These are phyloP conservation scores for Pseudococcus longispinus DNA, from an alignment of 2,888 invertebrate genomes.

Conservation along the genomic window DNA sequence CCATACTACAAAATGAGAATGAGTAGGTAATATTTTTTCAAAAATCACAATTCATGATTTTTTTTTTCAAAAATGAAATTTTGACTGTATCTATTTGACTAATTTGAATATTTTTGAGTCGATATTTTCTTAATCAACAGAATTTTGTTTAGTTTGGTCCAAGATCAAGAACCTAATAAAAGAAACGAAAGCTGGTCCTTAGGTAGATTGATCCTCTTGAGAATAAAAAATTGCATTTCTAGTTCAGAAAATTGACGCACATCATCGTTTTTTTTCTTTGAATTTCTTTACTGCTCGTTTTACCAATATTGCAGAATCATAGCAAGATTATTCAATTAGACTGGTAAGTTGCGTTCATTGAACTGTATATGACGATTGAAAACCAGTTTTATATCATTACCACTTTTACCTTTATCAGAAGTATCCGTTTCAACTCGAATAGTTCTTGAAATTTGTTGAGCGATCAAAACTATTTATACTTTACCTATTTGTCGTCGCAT, in stretches of 20 bases:
- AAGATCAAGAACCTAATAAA: too few species aligned
- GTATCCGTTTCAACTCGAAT: not conserved
- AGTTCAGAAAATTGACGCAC: not conserved
- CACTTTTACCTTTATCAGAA: conserved; percentile 12
- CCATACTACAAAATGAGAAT: too few species aligned
- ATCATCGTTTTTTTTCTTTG: not conserved
- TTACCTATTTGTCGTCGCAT: not conserved
- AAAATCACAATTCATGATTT: too few species aligned
- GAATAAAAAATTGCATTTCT: too few species aligned
- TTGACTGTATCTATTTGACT: too few species aligned
- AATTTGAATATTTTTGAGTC: too few species aligned
- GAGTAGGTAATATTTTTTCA: too few species aligned
- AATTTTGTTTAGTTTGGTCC: too few species aligned
- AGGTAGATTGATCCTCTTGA: too few species aligned
- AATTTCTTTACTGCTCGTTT: not conserved
- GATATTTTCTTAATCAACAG: too few species aligned
- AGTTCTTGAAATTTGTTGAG: not conserved
- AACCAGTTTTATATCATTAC: conserved; percentile 25
- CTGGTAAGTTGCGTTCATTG: not conserved
- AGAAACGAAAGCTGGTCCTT: too few species aligned
- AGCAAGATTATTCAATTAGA: not conserved
- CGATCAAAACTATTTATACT: not conserved
- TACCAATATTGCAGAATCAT: not conserved
- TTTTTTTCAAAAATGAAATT: too few species aligned
- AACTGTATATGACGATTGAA: not conserved